These are phyloP conservation scores for Pararge aegeria DNA, from an alignment of 1,140 invertebrate species.

Conservation along the genomic window DNA sequence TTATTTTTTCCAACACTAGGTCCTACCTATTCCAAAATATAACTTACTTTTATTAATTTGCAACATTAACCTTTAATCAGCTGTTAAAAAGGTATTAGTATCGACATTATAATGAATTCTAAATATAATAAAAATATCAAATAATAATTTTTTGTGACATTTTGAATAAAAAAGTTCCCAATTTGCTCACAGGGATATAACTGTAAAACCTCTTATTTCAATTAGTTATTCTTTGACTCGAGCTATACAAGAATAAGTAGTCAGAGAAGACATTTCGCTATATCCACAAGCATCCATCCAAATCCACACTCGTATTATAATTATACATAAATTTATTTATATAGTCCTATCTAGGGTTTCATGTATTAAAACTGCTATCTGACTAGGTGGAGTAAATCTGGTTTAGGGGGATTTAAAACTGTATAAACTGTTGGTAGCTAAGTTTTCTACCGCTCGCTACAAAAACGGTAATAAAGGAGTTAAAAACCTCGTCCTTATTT, in stretches of 20 bases:
- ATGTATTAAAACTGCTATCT: conserved; percentile 66
- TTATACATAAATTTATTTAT: conserved; percentile 61
- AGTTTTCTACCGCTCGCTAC: neutral
- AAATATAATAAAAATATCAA: no score
- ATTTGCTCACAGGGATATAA: no score
- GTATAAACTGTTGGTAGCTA: neutral
- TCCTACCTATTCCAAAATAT: no score
- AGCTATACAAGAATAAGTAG: conserved; percentile 17
- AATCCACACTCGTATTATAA: conserved; percentile 52
- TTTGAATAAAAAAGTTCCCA: no score
- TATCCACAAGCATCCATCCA: conserved; percentile 59
- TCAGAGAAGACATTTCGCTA: conserved; percentile 33
- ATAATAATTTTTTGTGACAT: no score
- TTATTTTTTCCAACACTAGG: no score
- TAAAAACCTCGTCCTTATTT: no score
- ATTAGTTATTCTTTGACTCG: conserved; percentile 9
- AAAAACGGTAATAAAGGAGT: neutral
- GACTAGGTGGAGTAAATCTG: conserved; percentile 68
- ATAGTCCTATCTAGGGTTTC: conserved; percentile 60
- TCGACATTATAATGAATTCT: no score
- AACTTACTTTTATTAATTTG: no score
- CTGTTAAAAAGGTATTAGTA: no score
- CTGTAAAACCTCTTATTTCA: neutral
- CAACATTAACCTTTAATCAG: no score
- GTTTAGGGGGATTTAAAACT: conserved; percentile 17